Evolutionary conservation across 2,797 vertebrate species (phyloP), one percentile per base, ranked within the genome.

Genomic region (Ispidina picta): DNA sequence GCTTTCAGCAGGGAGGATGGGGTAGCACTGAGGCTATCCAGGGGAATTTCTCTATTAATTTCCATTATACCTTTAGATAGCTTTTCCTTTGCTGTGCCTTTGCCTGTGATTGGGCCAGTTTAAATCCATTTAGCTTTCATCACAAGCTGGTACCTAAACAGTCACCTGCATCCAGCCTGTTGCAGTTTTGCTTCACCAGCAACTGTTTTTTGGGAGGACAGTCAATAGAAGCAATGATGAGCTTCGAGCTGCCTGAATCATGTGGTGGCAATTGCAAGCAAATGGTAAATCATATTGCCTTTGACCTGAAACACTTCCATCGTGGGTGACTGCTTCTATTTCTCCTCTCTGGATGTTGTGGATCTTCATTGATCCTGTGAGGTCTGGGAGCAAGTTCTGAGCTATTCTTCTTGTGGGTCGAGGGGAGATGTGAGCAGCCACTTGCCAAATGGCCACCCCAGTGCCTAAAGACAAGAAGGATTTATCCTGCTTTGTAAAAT

Each of bases 21-120:
- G 28, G 56, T 23, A 43, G 51, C 11, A 4, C 8, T 66, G 59
- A 52, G 79, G 48, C 28, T 54, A 23, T 37, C 63, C 3, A 1
- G 26, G n/a, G 39, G 33, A 41, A 72, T 89, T 88, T 72, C 62
- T 92, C 62, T 44, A 48, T 83, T 74, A 54, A 79, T 85, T 80
- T 62, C 35, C 43, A 41, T 90, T 72, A 79, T 89, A 31, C 37
- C 46, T 70, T 83, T 55, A 65, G 87, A 78, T 75, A 65, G 26
- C 28, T 75, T 66, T 63, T 43, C 58, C 48, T 91, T 69, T 88
- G 37, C 69, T 6, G 1, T 66, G 55, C 33, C 26, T 81, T 52
- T 86, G 58, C 48, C 85, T 87, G 51, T 62, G 58, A 74, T 65
- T 0, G 3, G 85, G 55, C 39, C 70, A 51, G 62, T 4, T 78